Conservation (phyloP, 1,140 invertebrate species). For the Ips nitidus region DNA sequence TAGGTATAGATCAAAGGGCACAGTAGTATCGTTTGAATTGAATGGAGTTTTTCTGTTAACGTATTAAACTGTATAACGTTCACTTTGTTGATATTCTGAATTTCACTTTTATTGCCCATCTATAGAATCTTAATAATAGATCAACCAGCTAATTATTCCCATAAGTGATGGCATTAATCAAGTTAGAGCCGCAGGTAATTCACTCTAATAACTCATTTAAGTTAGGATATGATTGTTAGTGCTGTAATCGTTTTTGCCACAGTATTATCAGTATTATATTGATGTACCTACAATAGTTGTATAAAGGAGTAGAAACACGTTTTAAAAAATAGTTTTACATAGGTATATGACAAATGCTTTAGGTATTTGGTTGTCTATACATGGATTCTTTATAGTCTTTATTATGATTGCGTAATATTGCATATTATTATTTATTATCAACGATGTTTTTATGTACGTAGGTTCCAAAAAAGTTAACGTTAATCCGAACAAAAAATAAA, state of each 20-base stretch:
- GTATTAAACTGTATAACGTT: no score
- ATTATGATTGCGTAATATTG: slow-evolving; percentile 7
- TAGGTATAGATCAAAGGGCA: no score
- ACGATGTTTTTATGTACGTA: neutral
- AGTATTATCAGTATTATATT: neutral
- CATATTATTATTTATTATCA: neutral
- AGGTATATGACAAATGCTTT: neutral
- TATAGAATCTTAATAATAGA: no score
- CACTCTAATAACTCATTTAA: neutral
- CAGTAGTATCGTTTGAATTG: no score
- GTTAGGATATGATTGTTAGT: neutral
- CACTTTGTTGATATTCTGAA: no score
- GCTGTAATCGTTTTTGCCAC: no score
- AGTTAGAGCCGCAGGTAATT: slow-evolving; percentile 6
- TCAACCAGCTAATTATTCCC: no score
- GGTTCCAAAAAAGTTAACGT: neutral
- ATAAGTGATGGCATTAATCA: neutral
- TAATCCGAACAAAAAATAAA: slow-evolving; percentile 6
- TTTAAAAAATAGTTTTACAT: no score
- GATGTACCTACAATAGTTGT: neutral
- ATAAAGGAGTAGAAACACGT: no score
- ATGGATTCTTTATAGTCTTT: neutral
- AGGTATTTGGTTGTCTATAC: neutral
- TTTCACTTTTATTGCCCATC: no score
- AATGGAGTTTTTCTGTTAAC: no score